Base-by-base conservation (phyloP, 2,888 invertebrate species). In the Micoletzkya japonica region DNA sequence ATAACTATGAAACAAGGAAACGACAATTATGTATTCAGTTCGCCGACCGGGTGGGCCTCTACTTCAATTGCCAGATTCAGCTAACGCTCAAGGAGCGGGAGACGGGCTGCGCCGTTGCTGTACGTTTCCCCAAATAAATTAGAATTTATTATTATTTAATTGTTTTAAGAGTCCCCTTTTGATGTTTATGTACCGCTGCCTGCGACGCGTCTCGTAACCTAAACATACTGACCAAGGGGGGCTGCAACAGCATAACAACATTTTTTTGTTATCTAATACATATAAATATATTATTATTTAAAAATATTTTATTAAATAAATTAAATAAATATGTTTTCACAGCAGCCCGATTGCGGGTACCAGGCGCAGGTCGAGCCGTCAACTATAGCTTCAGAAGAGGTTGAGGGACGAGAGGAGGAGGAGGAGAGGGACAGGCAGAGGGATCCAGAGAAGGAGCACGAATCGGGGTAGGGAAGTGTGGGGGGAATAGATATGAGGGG, bases 31-130 rank as follows among this genome's bases (percentile, higher is more conserved):
- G n/a, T n/a, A n/a, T 50, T 78, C 82, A 85, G 70, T 85, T 85
- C 70, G 85, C 85, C 28, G 85, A 85, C 71, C 79, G 80, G 64
- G 77, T 81, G 14, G 79, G 82, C 2, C 71, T 85, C 2, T 83
- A 85, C 70, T 85, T 85, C 74, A 84, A 85, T 56, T 85, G 85
- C 70, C 84, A 85, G 71, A 80, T 85, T 39, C 82, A 81, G 28
- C 73, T 85, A 64, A 78, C 82, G 17, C 74, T 85, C 57, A 82
- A 81, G 60, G 83, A 84, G 64, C 70, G 68, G n/a, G 66, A 71
- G 32, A 72, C 72, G 56, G 81, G 81, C 52, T 81, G 81, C 71
- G 34, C 70, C 7, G 73, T 70, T 26, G 74, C 79, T 71, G 81
- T 81, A 67, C 58, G 73, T 66, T 20, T 49, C 1, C n/a, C 1